A percentile compares a stretch with the other conserved stretches of the same genome.
Evolutionary conservation across 2,113 vertebrate species (phyloP).

Genomic region (Micronycteris hirsuta): DNA sequence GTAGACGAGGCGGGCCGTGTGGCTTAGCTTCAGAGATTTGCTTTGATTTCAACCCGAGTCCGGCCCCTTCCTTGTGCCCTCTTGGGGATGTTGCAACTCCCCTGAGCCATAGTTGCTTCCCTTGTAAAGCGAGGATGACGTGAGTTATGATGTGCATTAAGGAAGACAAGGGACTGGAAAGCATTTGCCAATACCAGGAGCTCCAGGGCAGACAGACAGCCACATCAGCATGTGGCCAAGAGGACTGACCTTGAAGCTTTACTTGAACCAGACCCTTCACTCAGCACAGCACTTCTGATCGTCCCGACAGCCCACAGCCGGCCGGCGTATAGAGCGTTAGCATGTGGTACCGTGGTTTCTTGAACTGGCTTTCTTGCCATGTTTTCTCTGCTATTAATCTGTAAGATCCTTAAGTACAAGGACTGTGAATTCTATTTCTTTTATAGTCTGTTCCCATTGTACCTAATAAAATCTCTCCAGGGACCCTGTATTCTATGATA

Average conservation of each 20-base stretch:
- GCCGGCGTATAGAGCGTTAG: not conserved
- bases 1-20: no score
- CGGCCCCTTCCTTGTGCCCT: not conserved
- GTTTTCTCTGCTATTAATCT: not conserved
- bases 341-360: not conserved
- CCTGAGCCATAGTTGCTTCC: not conserved
- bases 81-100: not conserved
- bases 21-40: not conserved
- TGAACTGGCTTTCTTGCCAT: not conserved
- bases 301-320: not conserved
- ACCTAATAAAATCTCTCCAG: not conserved
- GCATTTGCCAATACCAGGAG: not conserved
- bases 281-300: not conserved
- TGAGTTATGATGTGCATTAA: not conserved
- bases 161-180: not conserved
- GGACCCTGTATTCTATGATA: not conserved
- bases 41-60: not conserved
- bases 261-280: not conserved
- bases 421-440: not conserved
- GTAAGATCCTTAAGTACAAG: not conserved
- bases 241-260: not conserved
- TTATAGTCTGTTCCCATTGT: not conserved
- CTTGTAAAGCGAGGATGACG: not conserved
- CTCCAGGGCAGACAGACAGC: not conserved
- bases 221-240: not conserved